A percentile compares a stretch with the other conserved stretches of the same genome.
Conservation (phyloP, 2,888 invertebrate genomes). For the Sceliomorpha sp. region DNA sequence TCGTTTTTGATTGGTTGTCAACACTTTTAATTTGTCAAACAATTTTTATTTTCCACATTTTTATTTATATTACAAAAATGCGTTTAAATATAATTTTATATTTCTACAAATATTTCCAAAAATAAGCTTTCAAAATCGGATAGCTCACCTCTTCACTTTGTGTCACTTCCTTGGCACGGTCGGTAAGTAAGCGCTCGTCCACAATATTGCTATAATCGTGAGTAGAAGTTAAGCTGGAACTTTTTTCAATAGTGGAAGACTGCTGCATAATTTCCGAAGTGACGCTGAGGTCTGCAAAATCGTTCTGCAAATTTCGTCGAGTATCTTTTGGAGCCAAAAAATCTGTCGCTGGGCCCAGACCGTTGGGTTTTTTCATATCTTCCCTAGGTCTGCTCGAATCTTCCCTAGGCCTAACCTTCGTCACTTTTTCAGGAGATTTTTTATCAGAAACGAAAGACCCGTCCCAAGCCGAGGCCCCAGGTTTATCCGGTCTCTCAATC, state of each 20-base stretch:
- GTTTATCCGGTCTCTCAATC: slow-evolving; percentile 40
- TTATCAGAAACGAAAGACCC: slow-evolving; percentile 66
- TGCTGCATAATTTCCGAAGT: slow-evolving; percentile 68
- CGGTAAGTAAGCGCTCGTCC: slow-evolving; percentile 82
- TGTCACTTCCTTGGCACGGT: slow-evolving; percentile 78
- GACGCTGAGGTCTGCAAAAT: slow-evolving; percentile 77
- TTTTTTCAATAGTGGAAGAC: slow-evolving; percentile 69
- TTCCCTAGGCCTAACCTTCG: slow-evolving; percentile 25
- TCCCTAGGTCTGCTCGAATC: slow-evolving; percentile 24
- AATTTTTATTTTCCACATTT: too few relatives aligned
- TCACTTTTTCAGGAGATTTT: too few relatives aligned
- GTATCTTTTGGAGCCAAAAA: slow-evolving; percentile 19
- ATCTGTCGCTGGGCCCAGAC: slow-evolving; percentile 13
- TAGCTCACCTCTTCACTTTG: slow-evolving; percentile 69
- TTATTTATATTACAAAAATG: too few relatives aligned
- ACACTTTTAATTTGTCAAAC: too few relatives aligned
- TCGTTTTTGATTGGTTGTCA: too few relatives aligned
- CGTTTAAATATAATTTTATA: too few relatives aligned
- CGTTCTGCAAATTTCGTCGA: too few relatives aligned
- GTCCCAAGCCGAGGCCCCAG: slow-evolving; percentile 62
- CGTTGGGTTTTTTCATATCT: too few relatives aligned
- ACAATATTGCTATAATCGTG: slow-evolving; percentile 64
- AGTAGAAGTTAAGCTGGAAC: slow-evolving; percentile 69
- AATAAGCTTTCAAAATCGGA: too few relatives aligned
- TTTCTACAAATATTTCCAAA: too few relatives aligned